Evolutionary conservation across 2,888 invertebrate species (phyloP).

Genomic region (Xanthia togata): DNA sequence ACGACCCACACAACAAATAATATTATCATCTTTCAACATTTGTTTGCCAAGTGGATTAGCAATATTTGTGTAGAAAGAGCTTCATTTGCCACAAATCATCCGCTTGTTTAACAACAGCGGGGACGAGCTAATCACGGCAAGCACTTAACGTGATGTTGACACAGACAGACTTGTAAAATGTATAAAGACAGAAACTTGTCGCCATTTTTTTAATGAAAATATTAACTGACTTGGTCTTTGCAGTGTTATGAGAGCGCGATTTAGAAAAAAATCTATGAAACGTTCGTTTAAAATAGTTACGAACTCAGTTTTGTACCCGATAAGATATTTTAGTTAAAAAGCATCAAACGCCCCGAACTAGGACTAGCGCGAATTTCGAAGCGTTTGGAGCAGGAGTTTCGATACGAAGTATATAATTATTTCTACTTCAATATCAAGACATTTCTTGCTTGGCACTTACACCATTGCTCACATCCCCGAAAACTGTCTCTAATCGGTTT

Average conservation of each 20-base stretch:
- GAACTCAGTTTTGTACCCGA: no score
- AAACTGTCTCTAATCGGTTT: background rate
- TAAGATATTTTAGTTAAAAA: background rate
- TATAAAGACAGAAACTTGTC: background rate
- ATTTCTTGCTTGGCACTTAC: background rate
- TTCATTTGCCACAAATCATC: constrained; percentile 20
- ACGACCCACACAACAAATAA: constrained; percentile 7
- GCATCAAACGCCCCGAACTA: background rate
- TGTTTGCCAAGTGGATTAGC: constrained; percentile 29
- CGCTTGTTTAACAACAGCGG: constrained; percentile 46
- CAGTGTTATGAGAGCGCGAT: background rate
- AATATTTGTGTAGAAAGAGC: constrained; percentile 41
- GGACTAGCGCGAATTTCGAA: background rate
- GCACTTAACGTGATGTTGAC: constrained; percentile 21
- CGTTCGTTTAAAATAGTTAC: no score
- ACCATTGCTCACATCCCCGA: background rate
- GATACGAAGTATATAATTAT: no score
- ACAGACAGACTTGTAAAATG: constrained; percentile 9
- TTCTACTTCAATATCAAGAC: background rate
- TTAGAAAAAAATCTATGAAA: background rate
- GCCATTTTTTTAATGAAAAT: constrained; percentile 5
- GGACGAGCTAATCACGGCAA: constrained; percentile 30
- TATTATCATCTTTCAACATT: constrained; percentile 18
- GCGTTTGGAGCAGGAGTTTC: background rate
- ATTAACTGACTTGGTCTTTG: background rate